phyloP scores from a whole-genome alignment of 30 jellyfish, hydroid and myxozoan genomes.

The Nemopilema nomurai region DNA sequence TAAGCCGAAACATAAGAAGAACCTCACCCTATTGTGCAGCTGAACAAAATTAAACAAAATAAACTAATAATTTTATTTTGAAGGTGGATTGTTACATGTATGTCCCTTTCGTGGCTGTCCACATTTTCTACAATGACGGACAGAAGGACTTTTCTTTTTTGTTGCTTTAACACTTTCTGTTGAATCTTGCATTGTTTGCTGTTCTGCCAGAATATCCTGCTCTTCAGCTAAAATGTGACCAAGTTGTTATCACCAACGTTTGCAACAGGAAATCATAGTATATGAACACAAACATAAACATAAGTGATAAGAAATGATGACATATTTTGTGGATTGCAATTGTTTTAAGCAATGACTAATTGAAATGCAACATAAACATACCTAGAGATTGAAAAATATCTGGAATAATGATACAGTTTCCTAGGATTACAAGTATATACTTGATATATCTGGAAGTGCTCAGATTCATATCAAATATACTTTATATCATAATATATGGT shows the following conservation, averaged over 20 bases:
- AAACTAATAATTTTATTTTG: background rate
- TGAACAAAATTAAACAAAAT: background rate
- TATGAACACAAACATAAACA: slow-evolving; percentile 6
- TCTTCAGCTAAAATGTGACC: slow-evolving; percentile 11
- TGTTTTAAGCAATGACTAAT: background rate
- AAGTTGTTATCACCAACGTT: background rate
- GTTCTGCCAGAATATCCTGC: slow-evolving; percentile 7
- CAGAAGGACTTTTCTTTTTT: background rate
- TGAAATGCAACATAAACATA: background rate
- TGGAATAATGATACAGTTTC: background rate
- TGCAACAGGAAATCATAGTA: slow-evolving; percentile 6
- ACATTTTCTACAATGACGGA: background rate
- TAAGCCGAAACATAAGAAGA: slow-evolving; percentile 15
- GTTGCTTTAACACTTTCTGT: background rate
- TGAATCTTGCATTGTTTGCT: background rate
- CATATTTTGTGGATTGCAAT: background rate
- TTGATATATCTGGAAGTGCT: background rate
- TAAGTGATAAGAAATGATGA: slow-evolving; percentile 16
- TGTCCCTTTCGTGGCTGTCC: slow-evolving; percentile 9
- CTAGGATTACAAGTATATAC: background rate
- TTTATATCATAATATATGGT: background rate
- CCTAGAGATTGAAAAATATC: background rate
- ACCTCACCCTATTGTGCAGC: slow-evolving; percentile 6
- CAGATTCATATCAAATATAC: background rate
- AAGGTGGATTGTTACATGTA: slow-evolving; percentile 23